phyloP scores from a whole-genome alignment of 2,888 invertebrate species.

The Stenolophus ochropezus region DNA sequence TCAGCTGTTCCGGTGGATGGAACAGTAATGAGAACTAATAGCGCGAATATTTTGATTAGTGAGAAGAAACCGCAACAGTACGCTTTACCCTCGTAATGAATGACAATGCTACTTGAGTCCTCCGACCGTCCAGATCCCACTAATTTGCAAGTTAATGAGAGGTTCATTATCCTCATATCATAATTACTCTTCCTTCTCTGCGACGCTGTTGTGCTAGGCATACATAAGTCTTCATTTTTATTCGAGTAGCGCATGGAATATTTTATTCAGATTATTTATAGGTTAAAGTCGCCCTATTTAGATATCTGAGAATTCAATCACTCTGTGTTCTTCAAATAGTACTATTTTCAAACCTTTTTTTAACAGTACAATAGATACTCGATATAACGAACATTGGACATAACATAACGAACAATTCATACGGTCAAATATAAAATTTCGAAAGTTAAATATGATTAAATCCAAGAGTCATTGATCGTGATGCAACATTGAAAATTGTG shows the following conservation, averaged over 20 bases:
- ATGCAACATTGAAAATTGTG: no score
- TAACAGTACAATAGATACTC: no score
- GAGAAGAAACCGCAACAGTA: not conserved
- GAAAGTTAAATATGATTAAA: no score
- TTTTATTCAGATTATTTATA: not conserved
- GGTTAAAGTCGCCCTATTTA: no score
- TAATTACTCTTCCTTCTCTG: slow-evolving; percentile 43
- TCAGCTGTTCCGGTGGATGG: no score
- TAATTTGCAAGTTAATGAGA: slow-evolving; percentile 56
- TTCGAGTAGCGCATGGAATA: slow-evolving; percentile 1
- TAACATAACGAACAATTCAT: no score
- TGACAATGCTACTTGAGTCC: slow-evolving; percentile 35
- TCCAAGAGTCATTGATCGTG: no score
- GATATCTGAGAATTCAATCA: no score
- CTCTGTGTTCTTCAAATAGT: no score
- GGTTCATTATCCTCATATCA: slow-evolving; percentile 49
- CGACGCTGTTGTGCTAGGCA: not conserved
- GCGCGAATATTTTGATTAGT: slow-evolving; percentile 14
- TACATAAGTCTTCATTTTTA: slow-evolving; percentile 49
- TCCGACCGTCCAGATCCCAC: slow-evolving; percentile 14
- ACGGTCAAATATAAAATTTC: no score
- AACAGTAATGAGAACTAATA: slow-evolving; percentile 15
- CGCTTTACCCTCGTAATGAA: slow-evolving; percentile 21
- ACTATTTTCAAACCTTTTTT: no score
- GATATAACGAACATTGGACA: no score